These are phyloP conservation scores for Barbus barbus DNA, from an alignment of 2,113 vertebrate species.

Conservation along the genomic window DNA sequence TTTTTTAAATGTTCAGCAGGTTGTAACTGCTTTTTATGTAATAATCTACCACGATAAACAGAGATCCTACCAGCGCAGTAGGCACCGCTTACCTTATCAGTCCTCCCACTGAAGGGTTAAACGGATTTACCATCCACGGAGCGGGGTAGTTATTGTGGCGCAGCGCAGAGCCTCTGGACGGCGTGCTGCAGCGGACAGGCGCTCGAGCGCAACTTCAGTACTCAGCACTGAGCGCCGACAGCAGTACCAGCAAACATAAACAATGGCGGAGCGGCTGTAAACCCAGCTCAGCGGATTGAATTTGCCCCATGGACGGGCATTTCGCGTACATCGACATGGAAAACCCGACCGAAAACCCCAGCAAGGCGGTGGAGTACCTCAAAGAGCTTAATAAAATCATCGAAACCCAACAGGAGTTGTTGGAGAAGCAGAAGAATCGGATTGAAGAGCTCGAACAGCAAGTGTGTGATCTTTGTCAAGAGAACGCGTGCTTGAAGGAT, in stretches of 20 bases:
- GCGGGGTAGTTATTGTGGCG: slow-evolving; percentile 64
- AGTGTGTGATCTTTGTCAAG: slow-evolving; percentile 83
- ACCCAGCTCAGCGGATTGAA: slow-evolving; percentile 49
- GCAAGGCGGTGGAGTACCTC: slow-evolving; percentile 87
- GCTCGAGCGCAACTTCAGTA: slow-evolving; percentile 61
- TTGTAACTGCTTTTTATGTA: neutral
- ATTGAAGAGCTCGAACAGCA: slow-evolving; percentile 89
- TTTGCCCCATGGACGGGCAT: slow-evolving; percentile 69
- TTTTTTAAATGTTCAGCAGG: neutral
- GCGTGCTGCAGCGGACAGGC: slow-evolving; percentile 59
- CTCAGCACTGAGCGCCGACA: slow-evolving; percentile 33
- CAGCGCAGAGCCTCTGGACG: slow-evolving; percentile 67
- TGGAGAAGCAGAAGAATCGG: slow-evolving; percentile 85
- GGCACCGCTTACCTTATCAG: neutral
- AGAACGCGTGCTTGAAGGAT: slow-evolving; percentile 84
- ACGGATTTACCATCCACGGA: slow-evolving; percentile 48
- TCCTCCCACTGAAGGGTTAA: slow-evolving; percentile 67
- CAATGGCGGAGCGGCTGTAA: slow-evolving; percentile 67
- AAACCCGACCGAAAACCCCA: slow-evolving; percentile 85
- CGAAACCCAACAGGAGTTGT: slow-evolving; percentile 87
- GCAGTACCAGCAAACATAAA: slow-evolving; percentile 47
- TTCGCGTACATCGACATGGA: slow-evolving; percentile 80
- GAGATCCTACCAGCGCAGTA: neutral
- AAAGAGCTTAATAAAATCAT: slow-evolving; percentile 86
- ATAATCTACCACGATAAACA: neutral